Evolutionary conservation across 2,113 vertebrate genomes (phyloP).

Genomic region (Pomatorhinus ruficollis): DNA sequence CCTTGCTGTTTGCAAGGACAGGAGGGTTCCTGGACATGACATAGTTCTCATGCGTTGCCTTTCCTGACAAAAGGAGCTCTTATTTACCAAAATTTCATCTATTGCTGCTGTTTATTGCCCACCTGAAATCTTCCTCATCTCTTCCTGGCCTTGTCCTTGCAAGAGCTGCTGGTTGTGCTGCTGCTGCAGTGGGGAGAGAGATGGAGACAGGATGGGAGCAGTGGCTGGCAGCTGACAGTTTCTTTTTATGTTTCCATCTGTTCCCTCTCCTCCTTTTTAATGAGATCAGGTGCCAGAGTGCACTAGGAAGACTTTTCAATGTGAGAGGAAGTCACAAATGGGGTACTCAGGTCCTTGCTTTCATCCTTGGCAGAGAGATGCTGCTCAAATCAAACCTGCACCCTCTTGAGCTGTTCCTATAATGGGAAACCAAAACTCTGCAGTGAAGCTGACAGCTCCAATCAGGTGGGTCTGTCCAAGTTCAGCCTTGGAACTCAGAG

Average conservation of each 20-base stretch:
- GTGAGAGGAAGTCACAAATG: constrained; percentile 20
- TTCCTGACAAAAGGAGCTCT: neutral
- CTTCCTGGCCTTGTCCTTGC: constrained; percentile 37
- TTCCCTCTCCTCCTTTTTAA: constrained; percentile 50
- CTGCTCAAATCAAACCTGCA: constrained; percentile 1
- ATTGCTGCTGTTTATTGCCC: neutral
- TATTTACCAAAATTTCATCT: neutral
- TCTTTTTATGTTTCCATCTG: constrained; percentile 65
- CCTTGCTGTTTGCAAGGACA: neutral
- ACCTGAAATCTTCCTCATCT: neutral
- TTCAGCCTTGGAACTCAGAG: neutral
- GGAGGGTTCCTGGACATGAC: neutral
- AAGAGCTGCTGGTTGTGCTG: neutral
- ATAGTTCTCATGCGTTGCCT: neutral
- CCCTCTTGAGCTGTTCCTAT: neutral
- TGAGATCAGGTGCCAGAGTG: constrained; percentile 48
- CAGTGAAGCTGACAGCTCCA: neutral
- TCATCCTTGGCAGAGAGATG: neutral
- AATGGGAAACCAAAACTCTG: neutral
- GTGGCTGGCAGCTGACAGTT: constrained; percentile 33
- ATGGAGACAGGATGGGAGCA: constrained; percentile 14
- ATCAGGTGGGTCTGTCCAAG: neutral
- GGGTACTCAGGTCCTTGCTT: neutral
- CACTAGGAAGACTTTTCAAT: constrained; percentile 3
- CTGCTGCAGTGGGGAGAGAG: neutral